phyloP scores from a whole-genome alignment of 2,797 vertebrate genomes.

The Bradypus variegatus region DNA sequence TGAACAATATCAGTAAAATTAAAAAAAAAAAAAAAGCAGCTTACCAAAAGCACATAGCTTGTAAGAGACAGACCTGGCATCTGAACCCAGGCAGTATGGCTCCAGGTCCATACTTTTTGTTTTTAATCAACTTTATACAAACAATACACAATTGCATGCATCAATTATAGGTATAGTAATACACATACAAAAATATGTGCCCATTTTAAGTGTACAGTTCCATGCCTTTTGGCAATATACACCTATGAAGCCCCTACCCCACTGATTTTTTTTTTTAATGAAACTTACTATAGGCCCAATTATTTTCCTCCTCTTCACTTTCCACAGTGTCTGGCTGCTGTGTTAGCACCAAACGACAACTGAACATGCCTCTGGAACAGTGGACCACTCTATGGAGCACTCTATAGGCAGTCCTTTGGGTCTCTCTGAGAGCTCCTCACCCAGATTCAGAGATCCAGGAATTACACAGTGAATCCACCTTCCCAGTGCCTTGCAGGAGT shows the following conservation, averaged over 20 bases:
- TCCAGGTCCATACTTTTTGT: not conserved
- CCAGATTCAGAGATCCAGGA: not conserved
- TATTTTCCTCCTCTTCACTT: not conserved
- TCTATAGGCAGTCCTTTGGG: not conserved
- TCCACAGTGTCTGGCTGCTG: not conserved
- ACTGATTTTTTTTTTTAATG: not conserved
- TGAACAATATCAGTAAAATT: no score
- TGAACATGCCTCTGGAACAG: not conserved
- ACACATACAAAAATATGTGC: not conserved
- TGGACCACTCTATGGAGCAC: not conserved
- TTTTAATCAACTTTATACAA: not conserved
- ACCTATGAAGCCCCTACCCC: not conserved
- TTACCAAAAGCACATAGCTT: not conserved
- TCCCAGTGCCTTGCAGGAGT: not conserved
- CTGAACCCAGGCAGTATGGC: not conserved
- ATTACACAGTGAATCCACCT: not conserved
- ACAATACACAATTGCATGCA: not conserved
- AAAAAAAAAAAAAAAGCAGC: no score
- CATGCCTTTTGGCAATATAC: not conserved
- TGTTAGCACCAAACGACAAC: not conserved
- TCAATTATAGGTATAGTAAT: not conserved
- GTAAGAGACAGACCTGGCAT: not conserved
- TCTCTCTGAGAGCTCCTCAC: not conserved
- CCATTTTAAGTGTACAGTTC: not conserved
- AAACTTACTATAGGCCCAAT: not conserved